Evolutionary conservation across 2,113 vertebrate species (phyloP).

Genomic region (Siphamia tubifer): DNA sequence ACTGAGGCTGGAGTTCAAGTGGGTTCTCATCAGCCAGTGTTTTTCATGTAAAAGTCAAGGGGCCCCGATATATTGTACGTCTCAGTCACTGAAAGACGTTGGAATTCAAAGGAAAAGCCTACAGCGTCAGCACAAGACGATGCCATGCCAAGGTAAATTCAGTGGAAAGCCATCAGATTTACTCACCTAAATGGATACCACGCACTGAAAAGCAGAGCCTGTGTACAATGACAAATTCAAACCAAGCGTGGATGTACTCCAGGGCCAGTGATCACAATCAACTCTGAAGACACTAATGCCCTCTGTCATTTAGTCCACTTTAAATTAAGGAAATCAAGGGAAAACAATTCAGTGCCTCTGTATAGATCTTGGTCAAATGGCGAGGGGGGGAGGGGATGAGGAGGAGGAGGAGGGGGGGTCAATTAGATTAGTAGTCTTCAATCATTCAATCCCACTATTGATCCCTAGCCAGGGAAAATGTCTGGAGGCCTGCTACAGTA

Average conservation of each 20-base stretch:
- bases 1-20: background rate
- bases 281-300: slow-evolving; percentile 34
- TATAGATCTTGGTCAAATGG: slow-evolving; percentile 35
- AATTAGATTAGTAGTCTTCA: slow-evolving; percentile 69
- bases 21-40: background rate
- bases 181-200: slow-evolving; percentile 44
- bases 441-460: slow-evolving; percentile 69
- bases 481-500: slow-evolving; percentile 47
- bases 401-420: slow-evolving; percentile 39
- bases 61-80: slow-evolving; percentile 6
- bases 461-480: slow-evolving; percentile 52
- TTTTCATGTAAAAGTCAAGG: no score
- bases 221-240: slow-evolving; percentile 43
- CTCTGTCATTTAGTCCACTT: slow-evolving; percentile 45
- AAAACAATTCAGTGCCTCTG: slow-evolving; percentile 41
- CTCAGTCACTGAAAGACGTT: slow-evolving; percentile 26
- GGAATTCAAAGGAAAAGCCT: slow-evolving; percentile 25
- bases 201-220: slow-evolving; percentile 15
- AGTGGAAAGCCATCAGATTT: slow-evolving; percentile 40
- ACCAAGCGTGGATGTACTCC: slow-evolving; percentile 25
- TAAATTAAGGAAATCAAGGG: slow-evolving; percentile 42
- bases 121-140: slow-evolving; percentile 42
- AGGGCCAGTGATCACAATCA: slow-evolving; percentile 53
- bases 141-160: slow-evolving; percentile 65
- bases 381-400: no score